Evolutionary conservation across 2,888 invertebrate genomes (phyloP).

Genomic region (Dioctria rufipes): DNA sequence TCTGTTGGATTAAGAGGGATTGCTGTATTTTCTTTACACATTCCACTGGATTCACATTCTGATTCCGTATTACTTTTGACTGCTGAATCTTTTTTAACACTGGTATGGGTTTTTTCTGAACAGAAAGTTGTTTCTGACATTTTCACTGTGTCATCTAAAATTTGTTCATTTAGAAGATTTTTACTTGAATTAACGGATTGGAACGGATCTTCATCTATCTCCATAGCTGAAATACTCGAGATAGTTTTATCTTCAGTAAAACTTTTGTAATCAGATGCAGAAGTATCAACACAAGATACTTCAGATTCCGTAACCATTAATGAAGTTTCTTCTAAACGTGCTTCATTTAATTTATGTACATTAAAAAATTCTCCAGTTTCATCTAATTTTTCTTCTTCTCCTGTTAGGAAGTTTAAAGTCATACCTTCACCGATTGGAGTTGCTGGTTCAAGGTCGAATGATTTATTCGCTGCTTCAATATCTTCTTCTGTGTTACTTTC

Average conservation of each 20-base stretch:
- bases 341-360: background rate
- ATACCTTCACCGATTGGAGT: background rate
- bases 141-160: background rate
- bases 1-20: background rate
- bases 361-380: background rate
- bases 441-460: background rate
- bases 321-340: background rate
- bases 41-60: too few species aligned
- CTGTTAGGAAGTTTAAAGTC: slow-evolving; percentile 43
- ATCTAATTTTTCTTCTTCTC: slow-evolving; percentile 26
- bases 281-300: background rate
- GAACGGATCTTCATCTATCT: slow-evolving; percentile 15
- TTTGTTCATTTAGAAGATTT: background rate
- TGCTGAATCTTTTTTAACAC: background rate
- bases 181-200: background rate
- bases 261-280: background rate
- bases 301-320: background rate
- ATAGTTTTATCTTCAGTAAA: background rate
- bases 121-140: background rate
- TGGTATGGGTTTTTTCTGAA: slow-evolving; percentile 46
- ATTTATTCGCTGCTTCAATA: background rate
- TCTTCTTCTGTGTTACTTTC: background rate
- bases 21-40: too few species aligned
- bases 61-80: background rate
- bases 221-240: slow-evolving; percentile 2